Evolutionary conservation across 2,888 invertebrate species (phyloP), one percentile per base, ranked within the genome.

Genomic region (Ptychoptera contaminata): DNA sequence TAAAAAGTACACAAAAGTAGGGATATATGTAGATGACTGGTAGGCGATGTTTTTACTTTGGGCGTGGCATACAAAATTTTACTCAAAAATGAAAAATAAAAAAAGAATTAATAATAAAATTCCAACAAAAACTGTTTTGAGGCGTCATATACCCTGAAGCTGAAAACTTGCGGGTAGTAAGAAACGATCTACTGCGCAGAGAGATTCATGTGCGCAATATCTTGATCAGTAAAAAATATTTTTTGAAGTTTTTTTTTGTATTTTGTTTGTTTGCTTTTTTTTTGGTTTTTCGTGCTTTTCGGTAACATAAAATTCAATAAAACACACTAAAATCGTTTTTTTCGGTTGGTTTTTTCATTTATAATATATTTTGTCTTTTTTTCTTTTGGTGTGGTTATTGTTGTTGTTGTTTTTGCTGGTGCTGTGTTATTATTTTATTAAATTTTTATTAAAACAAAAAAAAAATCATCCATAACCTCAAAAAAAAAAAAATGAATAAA

Each of bases 61-160:
- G 23, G 23, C 23, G 23, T 23, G 23, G 23, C 23, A 23, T 23
- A 23, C 23, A 23, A 23, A 23, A 23, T 5, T 23, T 23, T 7
- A 5, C 23, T 23, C 7, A 23, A 23, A 23, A 23, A 23, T 5
- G 7, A 23, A 23, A 23, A n/a, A n/a, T n/a, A n/a, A n/a, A n/a
- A n/a, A n/a, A n/a, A n/a, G n/a, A n/a, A n/a, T n/a, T n/a, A n/a
- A n/a, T n/a, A n/a, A n/a, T n/a, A 3, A 23, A 23, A 23, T 23
- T 23, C 23, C 23, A 5, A 23, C 23, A 23, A 23, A 23, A 23
- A 23, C 23, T 23, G 23, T 23, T 34, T 43, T 46, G 44, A 54
- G 54, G 53, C 54, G 52, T 52, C 52, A 51, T 51, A 62, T 63
- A 62, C 65, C 65, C 65, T 53, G 55, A 56, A 64, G 50, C 44